Percentiles rank a stretch among this genome's conserved stretches.
phyloP scores from a whole-genome alignment of 2,113 vertebrate genomes.

The Zonotrichia leucophrys region DNA sequence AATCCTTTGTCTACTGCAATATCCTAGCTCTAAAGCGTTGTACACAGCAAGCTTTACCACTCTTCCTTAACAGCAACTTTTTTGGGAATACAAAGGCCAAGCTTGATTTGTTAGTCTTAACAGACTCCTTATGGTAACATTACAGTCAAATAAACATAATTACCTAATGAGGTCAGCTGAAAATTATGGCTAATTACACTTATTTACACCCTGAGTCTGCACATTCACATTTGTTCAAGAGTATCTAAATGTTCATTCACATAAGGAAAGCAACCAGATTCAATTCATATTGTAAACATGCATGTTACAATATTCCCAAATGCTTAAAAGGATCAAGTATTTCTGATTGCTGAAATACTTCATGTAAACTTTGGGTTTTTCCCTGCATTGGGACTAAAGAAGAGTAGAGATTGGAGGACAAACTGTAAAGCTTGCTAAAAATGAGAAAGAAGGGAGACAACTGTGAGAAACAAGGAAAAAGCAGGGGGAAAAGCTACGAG shows the following conservation, averaged over 20 bases:
- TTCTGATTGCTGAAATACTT: neutral
- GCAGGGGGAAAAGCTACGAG: accelerated
- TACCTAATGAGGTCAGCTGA: neutral
- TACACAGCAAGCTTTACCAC: neutral
- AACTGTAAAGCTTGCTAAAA: neutral
- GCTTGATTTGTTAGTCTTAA: neutral
- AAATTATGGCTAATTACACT: neutral
- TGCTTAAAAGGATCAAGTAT: neutral
- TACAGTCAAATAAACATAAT: neutral
- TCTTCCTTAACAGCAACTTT: neutral
- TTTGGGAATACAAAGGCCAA: neutral
- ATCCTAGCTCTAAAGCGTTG: neutral
- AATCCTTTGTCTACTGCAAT: neutral
- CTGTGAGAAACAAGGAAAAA: neutral
- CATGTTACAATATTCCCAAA: neutral
- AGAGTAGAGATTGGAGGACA: neutral
- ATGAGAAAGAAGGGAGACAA: neutral
- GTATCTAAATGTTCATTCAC: neutral
- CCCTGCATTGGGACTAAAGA: neutral
- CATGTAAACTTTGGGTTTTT: neutral
- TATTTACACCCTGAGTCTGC: neutral
- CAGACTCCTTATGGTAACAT: neutral
- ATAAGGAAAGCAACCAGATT: neutral
- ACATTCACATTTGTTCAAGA: neutral
- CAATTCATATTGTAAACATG: neutral